These are phyloP conservation scores for Oligia fasciuncula DNA, from an alignment of 2,888 invertebrate species.

Conservation along the genomic window DNA sequence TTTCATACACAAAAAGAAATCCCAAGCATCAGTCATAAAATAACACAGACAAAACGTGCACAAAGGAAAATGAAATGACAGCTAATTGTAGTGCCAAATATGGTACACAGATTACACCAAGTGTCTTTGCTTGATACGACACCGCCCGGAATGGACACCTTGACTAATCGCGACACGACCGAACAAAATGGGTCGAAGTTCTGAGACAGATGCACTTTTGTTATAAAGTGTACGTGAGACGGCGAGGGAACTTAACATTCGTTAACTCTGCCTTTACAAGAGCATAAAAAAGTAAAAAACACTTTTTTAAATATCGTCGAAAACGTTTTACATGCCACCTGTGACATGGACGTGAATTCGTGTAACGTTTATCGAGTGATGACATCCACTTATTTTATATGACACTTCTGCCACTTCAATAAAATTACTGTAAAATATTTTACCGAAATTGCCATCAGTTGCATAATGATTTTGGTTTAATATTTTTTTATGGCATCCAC, in stretches of 20 bases:
- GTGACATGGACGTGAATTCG: conserved; percentile 44
- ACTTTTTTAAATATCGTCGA: conserved; percentile 34
- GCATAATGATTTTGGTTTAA: conserved; percentile 28
- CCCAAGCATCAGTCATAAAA: conserved; percentile 73
- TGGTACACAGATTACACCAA: conserved; percentile 82
- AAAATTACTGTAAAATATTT: conserved; percentile 36
- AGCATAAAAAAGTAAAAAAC: conserved; percentile 33
- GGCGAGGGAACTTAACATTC: conserved; percentile 56
- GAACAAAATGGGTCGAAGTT: conserved; percentile 77
- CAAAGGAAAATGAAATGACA: conserved; percentile 82
- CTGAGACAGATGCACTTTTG: conserved; percentile 72
- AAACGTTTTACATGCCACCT: conserved; percentile 41
- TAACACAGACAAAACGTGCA: conserved; percentile 76
- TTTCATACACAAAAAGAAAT: conserved; percentile 36
- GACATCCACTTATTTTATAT: conserved; percentile 53
- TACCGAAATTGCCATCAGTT: conserved; percentile 35
- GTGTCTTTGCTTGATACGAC: conserved; percentile 81
- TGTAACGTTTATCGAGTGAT: conserved; percentile 51
- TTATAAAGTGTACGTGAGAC: conserved; percentile 63
- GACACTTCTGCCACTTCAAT: conserved; percentile 47
- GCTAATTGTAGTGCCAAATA: conserved; percentile 85
- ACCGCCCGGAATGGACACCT: conserved; percentile 82
- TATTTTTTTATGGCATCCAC: conserved; percentile 37
- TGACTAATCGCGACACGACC: conserved; percentile 85
- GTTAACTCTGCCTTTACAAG: conserved; percentile 51